These are phyloP conservation scores for Latrodectus elegans DNA, from an alignment of 2,888 invertebrate species.

Conservation along the genomic window DNA sequence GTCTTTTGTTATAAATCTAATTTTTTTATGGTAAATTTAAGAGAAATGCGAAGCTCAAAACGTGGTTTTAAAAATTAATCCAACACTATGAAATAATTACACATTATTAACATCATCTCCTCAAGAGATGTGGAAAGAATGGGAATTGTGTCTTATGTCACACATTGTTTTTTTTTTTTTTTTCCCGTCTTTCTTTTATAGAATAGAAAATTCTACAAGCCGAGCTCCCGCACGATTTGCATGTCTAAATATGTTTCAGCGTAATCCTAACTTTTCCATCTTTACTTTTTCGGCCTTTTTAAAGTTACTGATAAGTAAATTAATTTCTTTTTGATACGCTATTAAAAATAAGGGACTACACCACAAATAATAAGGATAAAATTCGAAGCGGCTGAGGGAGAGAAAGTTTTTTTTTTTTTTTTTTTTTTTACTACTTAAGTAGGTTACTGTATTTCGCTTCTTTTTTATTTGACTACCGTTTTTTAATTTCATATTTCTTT, in stretches of 20 bases:
- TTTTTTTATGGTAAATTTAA: background rate
- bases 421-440: no score
- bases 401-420: conserved; percentile 11
- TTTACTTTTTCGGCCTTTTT: conserved; percentile 48
- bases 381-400: conserved; percentile 39
- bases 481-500: background rate
- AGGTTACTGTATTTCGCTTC: conserved; percentile 5
- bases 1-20: no score
- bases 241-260: conserved; percentile 62
- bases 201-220: conserved; percentile 22
- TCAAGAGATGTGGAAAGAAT: conserved; percentile 41
- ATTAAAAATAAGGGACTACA: conserved; percentile 65
- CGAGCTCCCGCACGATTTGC: conserved; percentile 45
- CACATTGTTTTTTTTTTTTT: conserved; percentile 50
- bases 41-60: background rate
- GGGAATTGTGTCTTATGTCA: conserved; percentile 39
- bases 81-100: conserved; percentile 59
- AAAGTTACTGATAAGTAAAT: conserved; percentile 67
- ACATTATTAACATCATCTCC: conserved; percentile 55
- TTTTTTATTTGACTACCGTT: background rate
- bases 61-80: conserved; percentile 11
- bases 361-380: conserved; percentile 63
- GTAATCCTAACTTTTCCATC: conserved; percentile 58
- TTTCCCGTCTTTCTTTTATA: conserved; percentile 18
- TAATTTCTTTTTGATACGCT: conserved; percentile 68